Conservation (phyloP, 2,113 vertebrate species). For the Rhinopomastus cyanomelas region DNA sequence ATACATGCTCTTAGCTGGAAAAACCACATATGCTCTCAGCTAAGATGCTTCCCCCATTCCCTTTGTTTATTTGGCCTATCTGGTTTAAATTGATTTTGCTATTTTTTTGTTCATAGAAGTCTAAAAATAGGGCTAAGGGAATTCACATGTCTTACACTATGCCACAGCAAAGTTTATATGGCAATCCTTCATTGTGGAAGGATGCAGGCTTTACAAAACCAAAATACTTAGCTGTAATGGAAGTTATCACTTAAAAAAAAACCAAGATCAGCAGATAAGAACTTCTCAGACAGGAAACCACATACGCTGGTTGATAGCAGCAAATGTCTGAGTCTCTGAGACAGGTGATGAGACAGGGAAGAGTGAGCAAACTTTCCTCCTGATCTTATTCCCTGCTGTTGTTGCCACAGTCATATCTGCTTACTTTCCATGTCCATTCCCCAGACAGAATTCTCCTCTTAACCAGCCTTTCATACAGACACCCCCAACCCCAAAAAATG, state of each 20-base stretch:
- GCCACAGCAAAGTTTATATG: neutral
- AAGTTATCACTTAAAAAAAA: conserved; percentile 10
- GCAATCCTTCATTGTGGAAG: conserved; percentile 46
- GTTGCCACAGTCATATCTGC: neutral
- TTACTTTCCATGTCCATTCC: neutral
- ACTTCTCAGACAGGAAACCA: neutral
- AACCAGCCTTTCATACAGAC: neutral
- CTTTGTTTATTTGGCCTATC: conserved; percentile 36
- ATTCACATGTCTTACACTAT: conserved; percentile 16
- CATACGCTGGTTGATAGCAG: neutral
- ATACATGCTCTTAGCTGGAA: conserved; percentile 8
- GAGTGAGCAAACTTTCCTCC: neutral
- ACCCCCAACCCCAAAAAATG: neutral
- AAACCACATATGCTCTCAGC: neutral
- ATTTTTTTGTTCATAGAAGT: conserved; percentile 25
- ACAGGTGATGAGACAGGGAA: neutral
- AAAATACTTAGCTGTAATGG: conserved; percentile 12
- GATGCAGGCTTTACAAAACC: conserved; percentile 34
- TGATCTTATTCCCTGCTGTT: neutral
- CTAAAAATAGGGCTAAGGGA: neutral
- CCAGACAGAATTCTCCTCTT: neutral
- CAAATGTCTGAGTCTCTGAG: neutral
- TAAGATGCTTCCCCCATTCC: neutral
- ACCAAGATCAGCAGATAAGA: conserved; percentile 28
- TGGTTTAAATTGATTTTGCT: conserved; percentile 49